These are phyloP conservation scores for Polymixis flavicincta DNA, from an alignment of 2,888 invertebrate genomes.

Conservation along the genomic window DNA sequence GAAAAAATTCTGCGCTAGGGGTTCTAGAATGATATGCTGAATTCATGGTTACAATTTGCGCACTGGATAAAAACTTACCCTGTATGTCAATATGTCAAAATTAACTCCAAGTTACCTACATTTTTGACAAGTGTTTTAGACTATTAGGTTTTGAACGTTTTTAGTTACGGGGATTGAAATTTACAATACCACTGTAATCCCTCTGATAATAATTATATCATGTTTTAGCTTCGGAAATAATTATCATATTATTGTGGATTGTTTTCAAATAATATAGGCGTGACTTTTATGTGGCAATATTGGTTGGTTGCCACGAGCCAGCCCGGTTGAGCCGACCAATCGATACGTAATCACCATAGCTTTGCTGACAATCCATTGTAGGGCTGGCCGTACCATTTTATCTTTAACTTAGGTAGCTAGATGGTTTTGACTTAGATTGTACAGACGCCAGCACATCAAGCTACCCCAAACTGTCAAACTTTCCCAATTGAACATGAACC, in stretches of 20 bases:
- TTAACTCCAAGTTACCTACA: not conserved
- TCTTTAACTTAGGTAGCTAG: not conserved
- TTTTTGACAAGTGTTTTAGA: not conserved
- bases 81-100: not conserved
- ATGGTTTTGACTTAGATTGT: too few relatives aligned
- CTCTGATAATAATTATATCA: not conserved
- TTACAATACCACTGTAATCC: too few relatives aligned
- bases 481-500: too few relatives aligned
- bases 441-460: too few relatives aligned
- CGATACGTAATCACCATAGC: constrained; percentile 59
- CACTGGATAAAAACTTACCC: too few relatives aligned
- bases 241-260: not conserved
- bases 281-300: constrained; percentile 43
- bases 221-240: not conserved
- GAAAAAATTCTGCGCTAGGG: too few relatives aligned
- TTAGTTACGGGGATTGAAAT: not conserved
- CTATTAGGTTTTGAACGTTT: not conserved
- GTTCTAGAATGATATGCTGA: too few relatives aligned
- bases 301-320: constrained; percentile 39
- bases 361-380: constrained; percentile 45
- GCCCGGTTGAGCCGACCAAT: constrained; percentile 50
- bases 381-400: constrained; percentile 38
- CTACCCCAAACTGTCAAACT: too few relatives aligned
- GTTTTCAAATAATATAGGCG: constrained; percentile 25
- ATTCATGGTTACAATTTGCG: too few relatives aligned